Conservation (phyloP, 2,888 invertebrate species). For the Mechanitis mazaeus region DNA sequence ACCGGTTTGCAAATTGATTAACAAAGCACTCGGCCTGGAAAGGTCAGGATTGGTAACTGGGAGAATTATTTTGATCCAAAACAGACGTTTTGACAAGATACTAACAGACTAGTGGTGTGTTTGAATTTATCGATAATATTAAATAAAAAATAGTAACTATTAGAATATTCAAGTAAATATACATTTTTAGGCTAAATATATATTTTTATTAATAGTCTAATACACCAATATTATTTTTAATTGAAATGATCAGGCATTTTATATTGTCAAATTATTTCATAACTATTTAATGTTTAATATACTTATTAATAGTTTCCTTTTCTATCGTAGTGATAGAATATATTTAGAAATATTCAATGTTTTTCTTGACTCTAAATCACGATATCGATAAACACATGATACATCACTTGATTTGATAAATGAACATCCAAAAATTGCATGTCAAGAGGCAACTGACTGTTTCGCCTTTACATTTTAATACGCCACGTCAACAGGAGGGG, state of each 20-base stretch:
- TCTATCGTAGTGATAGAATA: no score
- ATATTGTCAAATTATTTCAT: no score
- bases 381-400: conserved; percentile 37
- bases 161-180: no score
- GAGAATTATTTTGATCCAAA: conserved; percentile 68
- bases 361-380: conserved; percentile 39
- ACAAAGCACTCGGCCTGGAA: conserved; percentile 43
- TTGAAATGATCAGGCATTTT: no score
- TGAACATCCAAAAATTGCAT: conserved; percentile 71
- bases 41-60: conserved; percentile 55
- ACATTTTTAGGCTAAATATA: no score
- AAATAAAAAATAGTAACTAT: no score
- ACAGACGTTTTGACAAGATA: conserved; percentile 41
- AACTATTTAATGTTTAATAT: no score
- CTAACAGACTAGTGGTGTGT: conserved; percentile 22
- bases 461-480: conserved; percentile 66
- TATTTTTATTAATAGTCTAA: no score
- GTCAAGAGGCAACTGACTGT: conserved; percentile 65
- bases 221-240: no score
- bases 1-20: conserved; percentile 65
- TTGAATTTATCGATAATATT: conserved; percentile 36
- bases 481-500: conserved; percentile 50
- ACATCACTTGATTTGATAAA: conserved; percentile 56
- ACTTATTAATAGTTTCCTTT: no score
- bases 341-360: conserved; percentile 7